Conservation (phyloP, 2,888 invertebrate species). For the Mactromeris polynyma region DNA sequence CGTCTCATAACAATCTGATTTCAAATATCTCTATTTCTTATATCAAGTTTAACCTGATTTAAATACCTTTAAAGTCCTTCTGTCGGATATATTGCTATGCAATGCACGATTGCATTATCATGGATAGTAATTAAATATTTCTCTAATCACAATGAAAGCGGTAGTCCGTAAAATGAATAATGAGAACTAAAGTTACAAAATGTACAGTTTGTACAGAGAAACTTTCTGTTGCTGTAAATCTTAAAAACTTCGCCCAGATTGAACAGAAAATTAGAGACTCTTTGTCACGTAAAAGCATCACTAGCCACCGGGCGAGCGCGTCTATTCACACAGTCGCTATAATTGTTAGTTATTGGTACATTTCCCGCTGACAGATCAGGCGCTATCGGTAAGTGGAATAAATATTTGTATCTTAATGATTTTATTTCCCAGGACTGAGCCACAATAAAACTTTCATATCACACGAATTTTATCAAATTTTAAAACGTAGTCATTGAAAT, state of each 20-base stretch:
- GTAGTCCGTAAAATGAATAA: background rate
- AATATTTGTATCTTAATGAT: constrained; percentile 10
- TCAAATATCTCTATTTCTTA: background rate
- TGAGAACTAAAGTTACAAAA: background rate
- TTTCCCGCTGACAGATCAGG: background rate
- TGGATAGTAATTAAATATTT: background rate
- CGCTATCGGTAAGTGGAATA: background rate
- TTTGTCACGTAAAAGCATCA: background rate
- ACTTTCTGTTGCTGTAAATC: background rate
- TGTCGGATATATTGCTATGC: background rate
- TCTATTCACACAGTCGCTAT: background rate
- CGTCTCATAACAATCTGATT: background rate
- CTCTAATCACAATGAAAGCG: background rate
- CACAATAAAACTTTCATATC: constrained; percentile 4
- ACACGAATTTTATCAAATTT: background rate
- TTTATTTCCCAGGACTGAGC: background rate
- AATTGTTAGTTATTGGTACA: background rate
- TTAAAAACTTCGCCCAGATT: background rate
- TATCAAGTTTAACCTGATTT: background rate
- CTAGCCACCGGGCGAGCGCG: background rate
- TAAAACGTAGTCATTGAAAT: background rate
- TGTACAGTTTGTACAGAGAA: background rate
- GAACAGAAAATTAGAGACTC: background rate
- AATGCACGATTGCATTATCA: background rate
- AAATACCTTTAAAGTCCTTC: background rate